phyloP scores from a whole-genome alignment of 1,140 invertebrate genomes.

The Idris sp. region DNA sequence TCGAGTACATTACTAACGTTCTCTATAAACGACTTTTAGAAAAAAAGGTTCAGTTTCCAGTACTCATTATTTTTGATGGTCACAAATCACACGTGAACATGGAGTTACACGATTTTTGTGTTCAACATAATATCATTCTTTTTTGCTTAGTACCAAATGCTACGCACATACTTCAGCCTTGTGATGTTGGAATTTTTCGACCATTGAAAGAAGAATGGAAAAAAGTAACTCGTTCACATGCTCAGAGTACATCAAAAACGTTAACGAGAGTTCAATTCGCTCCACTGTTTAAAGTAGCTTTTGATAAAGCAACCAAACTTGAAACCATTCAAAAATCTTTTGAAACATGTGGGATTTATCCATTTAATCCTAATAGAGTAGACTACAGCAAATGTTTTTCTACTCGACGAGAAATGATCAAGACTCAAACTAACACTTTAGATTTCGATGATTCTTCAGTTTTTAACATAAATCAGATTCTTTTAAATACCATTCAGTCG shows the following conservation, averaged over 20 bases:
- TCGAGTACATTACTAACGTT: slow-evolving; percentile 67
- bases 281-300: slow-evolving; percentile 64
- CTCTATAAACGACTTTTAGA: slow-evolving; percentile 60
- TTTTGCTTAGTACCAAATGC: slow-evolving; percentile 68
- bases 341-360: slow-evolving; percentile 65
- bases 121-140: slow-evolving; percentile 61
- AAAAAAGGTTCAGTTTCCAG: slow-evolving; percentile 58
- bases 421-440: too few relatives aligned
- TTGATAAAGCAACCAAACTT: slow-evolving; percentile 35
- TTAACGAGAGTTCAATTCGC: slow-evolving; percentile 66
- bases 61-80: slow-evolving; percentile 66
- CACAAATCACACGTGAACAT: slow-evolving; percentile 33
- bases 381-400: slow-evolving; percentile 64
- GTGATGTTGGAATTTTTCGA: slow-evolving; percentile 69
- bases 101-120: slow-evolving; percentile 57
- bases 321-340: slow-evolving; percentile 68
- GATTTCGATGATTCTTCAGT: too few relatives aligned
- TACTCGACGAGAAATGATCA: slow-evolving; percentile 16
- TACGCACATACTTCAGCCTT: slow-evolving; percentile 72
- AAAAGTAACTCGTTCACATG: slow-evolving; percentile 50
- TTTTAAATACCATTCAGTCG: too few relatives aligned
- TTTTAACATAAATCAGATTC: too few relatives aligned
- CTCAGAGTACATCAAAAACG: slow-evolving; percentile 43
- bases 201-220: slow-evolving; percentile 69
- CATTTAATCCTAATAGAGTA: slow-evolving; percentile 66